Base-by-base conservation (phyloP, 2,113 vertebrate genomes). In the Xiphophorus maculatus region DNA sequence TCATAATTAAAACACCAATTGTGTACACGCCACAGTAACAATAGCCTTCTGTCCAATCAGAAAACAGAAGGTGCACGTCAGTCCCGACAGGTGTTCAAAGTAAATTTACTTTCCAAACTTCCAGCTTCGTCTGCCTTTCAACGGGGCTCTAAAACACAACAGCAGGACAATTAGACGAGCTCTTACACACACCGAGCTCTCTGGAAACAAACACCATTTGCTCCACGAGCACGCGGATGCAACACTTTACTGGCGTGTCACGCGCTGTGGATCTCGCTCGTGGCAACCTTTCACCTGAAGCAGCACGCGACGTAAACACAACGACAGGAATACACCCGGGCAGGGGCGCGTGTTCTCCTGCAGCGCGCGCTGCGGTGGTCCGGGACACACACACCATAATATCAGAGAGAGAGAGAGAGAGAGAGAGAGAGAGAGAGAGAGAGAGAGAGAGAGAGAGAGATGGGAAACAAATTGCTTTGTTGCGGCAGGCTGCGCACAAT, bases 381-480 rank as follows among this genome's bases (percentile, higher is more conserved):
- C 79, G 3, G 66, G 44, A 48, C 44, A 2, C 10, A 7, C 28
- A 13, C 5, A 1, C 13, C 30, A 0, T 3, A 14, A 4, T 22
- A 9, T 12, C 0, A 0, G 0, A 0, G 11, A 11, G 0, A 0
- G 7, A 11, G 0, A 0, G 11, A 11, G 0, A 0, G 7, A 8
- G 0, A 0, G 7, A 11, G 0, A 0, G 0, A 0, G 11, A 11
- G 0, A 0, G 7, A 11, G 0, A 0, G 11, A 11, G 0, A 0
- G 7, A 8, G 0, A 0, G 7, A 11, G 3, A 2, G 5, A 25
- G 37, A 2, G n/a, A 30, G 30, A 1, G 14, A n/a, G 32, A 1
- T 4, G 27, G 1, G 1, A 17, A 13, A 10, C 29, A 3, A 5
- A 8, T 7, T 17, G 63, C 60, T 63, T 15, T 17, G 54, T 4